Conservation (phyloP, 2,113 vertebrate genomes). For the Pachycephala philippinensis region DNA sequence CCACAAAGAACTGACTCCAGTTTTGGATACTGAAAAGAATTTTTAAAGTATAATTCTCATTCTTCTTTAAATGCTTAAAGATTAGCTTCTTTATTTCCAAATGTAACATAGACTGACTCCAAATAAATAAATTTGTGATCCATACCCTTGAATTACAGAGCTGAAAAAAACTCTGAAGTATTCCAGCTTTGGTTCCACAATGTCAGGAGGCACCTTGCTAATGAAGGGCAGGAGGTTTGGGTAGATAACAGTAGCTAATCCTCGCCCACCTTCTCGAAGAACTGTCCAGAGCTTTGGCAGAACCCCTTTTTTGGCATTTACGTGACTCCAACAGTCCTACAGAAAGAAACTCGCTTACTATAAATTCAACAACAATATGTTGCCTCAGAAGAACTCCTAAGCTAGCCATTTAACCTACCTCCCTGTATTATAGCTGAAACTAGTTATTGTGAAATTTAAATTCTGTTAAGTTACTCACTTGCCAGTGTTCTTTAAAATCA, state of each 20-base stretch:
- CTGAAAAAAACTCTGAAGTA: conserved; percentile 86
- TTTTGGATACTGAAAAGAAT: neutral
- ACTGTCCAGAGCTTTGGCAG: conserved; percentile 88
- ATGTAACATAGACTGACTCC: neutral
- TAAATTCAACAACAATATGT: neutral
- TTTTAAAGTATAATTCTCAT: neutral
- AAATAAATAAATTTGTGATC: neutral
- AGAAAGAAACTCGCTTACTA: neutral
- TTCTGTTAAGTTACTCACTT: neutral
- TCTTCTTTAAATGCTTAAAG: neutral
- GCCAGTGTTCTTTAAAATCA: neutral
- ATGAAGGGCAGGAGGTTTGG: conserved; percentile 91
- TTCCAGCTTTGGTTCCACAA: conserved; percentile 80
- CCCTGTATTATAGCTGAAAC: neutral
- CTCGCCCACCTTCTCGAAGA: conserved; percentile 87
- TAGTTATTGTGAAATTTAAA: neutral
- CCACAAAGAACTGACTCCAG: neutral
- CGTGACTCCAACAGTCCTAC: conserved; percentile 93
- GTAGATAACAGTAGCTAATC: conserved; percentile 85
- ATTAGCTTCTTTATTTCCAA: neutral
- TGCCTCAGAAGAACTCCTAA: neutral
- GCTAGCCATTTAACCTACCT: neutral
- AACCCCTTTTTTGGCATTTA: conserved; percentile 89
- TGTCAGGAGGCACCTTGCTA: conserved; percentile 83
- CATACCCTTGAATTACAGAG: conserved; percentile 85